Percentiles rank a stretch among this genome's conserved stretches.
These are phyloP conservation scores for Romanogobio albipinnatus DNA, from an alignment of 2,113 vertebrate species.

Conservation along the genomic window DNA sequence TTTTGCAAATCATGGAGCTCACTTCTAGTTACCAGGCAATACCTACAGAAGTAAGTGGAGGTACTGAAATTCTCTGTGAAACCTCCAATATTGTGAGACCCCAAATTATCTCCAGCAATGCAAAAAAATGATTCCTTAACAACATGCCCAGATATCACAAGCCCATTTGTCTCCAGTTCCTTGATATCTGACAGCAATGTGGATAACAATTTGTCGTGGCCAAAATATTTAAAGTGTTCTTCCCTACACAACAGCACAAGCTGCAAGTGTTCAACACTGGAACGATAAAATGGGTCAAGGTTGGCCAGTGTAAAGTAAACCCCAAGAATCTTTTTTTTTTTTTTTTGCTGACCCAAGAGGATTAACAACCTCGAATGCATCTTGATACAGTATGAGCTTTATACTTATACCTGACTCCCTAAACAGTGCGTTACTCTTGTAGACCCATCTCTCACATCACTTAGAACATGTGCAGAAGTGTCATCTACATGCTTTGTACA, in stretches of 20 bases:
- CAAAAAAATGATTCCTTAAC: conserved; percentile 36
- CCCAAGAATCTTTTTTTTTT: conserved; percentile 32
- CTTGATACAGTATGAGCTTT: background rate
- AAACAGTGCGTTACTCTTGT: background rate
- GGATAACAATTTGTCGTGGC: conserved; percentile 41
- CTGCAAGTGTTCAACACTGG: background rate
- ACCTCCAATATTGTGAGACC: conserved; percentile 21
- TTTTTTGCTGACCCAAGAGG: background rate
- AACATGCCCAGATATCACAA: conserved; percentile 28
- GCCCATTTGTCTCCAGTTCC: conserved; percentile 38
- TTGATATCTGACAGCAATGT: conserved; percentile 44
- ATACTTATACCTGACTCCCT: background rate
- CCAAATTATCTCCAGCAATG: too few relatives aligned
- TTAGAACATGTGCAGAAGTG: background rate
- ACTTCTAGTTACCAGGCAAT: conserved; percentile 37
- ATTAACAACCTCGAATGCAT: background rate
- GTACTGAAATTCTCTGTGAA: conserved; percentile 52
- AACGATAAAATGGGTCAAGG: conserved; percentile 16
- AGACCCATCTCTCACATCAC: background rate
- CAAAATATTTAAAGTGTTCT: background rate
- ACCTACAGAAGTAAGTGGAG: conserved; percentile 39
- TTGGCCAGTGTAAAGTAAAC: conserved; percentile 45
- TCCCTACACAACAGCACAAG: background rate
- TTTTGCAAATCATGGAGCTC: background rate
- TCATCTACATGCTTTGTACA: conserved; percentile 16